A percentile compares a stretch with the other conserved stretches of the same genome.
phyloP scores from a whole-genome alignment of 2,797 vertebrate genomes.

The Cercopithecus petaurista region DNA sequence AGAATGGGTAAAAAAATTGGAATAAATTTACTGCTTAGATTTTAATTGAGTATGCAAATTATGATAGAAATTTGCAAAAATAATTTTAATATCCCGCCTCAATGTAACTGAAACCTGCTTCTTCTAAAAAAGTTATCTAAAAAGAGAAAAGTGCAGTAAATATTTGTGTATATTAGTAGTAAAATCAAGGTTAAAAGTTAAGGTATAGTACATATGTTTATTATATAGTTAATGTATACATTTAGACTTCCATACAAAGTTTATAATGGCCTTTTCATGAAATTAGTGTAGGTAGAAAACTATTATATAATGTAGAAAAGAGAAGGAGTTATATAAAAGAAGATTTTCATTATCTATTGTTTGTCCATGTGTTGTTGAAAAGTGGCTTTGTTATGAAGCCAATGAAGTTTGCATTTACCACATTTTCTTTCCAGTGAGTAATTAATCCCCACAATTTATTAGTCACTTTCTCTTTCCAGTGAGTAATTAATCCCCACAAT shows the following conservation, averaged over 20 bases:
- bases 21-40: background rate
- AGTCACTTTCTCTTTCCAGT: background rate
- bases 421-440: background rate
- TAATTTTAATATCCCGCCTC: background rate
- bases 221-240: background rate
- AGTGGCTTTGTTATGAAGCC: background rate
- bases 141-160: background rate
- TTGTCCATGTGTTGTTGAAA: background rate
- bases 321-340: background rate
- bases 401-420: background rate
- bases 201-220: background rate
- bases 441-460: background rate
- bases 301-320: background rate
- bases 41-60: constrained; percentile 5
- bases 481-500: background rate
- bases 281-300: background rate
- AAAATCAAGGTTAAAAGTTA: background rate
- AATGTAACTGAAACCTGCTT: background rate
- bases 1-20: background rate
- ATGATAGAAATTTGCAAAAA: background rate
- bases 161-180: background rate
- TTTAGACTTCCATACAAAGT: background rate
- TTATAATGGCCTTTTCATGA: background rate
- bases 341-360: background rate
- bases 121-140: background rate